Conservation (phyloP, 2,113 vertebrate species). For the Phrynosoma blainvillii region DNA sequence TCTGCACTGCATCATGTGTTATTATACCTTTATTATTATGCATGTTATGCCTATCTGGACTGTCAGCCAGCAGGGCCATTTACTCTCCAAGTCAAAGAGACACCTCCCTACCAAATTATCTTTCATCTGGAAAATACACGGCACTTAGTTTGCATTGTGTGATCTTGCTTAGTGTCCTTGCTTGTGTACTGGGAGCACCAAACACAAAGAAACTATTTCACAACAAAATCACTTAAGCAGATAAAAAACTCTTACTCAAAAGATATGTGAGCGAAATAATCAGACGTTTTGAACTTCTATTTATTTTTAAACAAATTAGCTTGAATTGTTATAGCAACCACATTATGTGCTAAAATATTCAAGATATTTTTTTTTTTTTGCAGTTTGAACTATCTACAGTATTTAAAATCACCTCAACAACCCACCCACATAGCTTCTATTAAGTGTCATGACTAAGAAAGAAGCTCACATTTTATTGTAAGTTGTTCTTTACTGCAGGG, state of each 20-base stretch:
- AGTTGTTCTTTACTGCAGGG: not conserved
- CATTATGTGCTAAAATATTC: not conserved
- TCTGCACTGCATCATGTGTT: not conserved
- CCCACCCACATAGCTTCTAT: not conserved
- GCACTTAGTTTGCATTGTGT: not conserved
- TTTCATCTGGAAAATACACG: not conserved
- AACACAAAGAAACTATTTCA: not conserved
- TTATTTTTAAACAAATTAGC: not conserved
- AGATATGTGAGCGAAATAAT: not conserved
- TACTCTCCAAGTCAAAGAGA: not conserved
- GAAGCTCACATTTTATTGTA: not conserved
- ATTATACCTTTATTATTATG: not conserved
- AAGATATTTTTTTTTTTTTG: not conserved
- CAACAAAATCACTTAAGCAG: not conserved
- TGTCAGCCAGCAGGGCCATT: not conserved
- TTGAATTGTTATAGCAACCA: not conserved
- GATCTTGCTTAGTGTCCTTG: not conserved
- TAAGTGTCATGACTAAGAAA: not conserved
- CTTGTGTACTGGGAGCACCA: not conserved
- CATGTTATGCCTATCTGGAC: not conserved
- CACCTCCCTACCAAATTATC: not conserved
- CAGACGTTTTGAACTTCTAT: not conserved
- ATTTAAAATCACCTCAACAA: not conserved
- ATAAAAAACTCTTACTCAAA: not conserved
- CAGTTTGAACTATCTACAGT: not conserved